Percentiles rank a stretch among this genome's conserved stretches.
Conservation (phyloP, 2,888 invertebrate genomes). For the Spilosoma lubricipeda region DNA sequence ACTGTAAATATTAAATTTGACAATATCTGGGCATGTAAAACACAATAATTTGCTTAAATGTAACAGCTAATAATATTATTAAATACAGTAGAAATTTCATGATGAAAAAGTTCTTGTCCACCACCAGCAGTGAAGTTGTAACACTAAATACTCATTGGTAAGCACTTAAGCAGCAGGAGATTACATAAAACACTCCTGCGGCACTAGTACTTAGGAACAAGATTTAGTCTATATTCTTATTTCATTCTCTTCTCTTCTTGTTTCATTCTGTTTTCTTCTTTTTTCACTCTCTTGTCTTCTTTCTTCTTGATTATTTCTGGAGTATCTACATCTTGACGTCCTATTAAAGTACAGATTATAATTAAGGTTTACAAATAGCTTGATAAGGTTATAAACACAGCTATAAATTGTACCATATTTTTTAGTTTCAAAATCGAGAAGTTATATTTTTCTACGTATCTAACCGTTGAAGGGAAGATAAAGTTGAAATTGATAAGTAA, state of each 20-base stretch:
- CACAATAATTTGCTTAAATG: neutral
- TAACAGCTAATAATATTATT: neutral
- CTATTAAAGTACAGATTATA: neutral
- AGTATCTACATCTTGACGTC: neutral
- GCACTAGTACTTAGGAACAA: constrained; percentile 97
- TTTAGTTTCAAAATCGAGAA: no score
- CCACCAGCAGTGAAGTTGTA: constrained; percentile 61
- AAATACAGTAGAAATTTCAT: neutral
- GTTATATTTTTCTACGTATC: no score
- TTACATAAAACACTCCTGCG: constrained; percentile 92
- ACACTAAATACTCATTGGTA: constrained; percentile 89
- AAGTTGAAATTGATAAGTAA: neutral
- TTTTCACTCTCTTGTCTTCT: constrained; percentile 41
- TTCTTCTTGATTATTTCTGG: constrained; percentile 20
- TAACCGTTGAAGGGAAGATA: no score
- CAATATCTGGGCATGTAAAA: neutral
- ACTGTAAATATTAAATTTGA: no score
- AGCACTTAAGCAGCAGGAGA: constrained; percentile 97
- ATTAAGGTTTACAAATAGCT: neutral
- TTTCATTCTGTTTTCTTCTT: constrained; percentile 45
- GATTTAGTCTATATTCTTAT: constrained; percentile 76
- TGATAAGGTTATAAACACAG: neutral
- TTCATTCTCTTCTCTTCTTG: constrained; percentile 45
- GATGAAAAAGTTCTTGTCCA: neutral
- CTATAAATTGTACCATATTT: neutral